Base-by-base conservation (phyloP, 2,113 vertebrate genomes). In the Nerophis ophidion region DNA sequence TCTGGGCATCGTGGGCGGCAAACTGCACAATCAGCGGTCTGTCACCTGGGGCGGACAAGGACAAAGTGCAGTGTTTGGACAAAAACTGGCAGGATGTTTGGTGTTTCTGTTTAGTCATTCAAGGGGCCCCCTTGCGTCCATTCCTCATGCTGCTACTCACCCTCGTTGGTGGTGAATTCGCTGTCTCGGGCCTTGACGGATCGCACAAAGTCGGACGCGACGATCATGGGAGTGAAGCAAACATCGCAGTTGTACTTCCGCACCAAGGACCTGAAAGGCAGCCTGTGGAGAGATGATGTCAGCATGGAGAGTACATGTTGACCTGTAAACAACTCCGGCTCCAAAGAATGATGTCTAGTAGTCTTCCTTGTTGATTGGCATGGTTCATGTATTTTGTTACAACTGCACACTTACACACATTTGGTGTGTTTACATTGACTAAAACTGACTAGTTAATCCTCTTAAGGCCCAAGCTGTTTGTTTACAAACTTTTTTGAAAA, bases 201-300 rank as follows among this genome's bases (percentile, higher is more conserved):
- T 71, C 88, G 87, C 82, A 97, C 86, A 85, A 98, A 99, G 84
- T 98, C 95, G 53, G 92, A 86, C 7, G 97, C 96, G 65, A 99
- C 89, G 46, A 99, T 98, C 96, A 99, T 99, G 8, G 96, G 97
- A 1, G 94, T 97, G 60, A 97, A 99, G 84, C 97, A 99, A 44
- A 99, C 81, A 70, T 99, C 95, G 14, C 96, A 99, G 68, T 72
- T 61, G 74, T 98, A 99, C 67, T 91, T 97, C 76, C 96, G 91
- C 61, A 99, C 96, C 72, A 99, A 79, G 15, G 92, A 92, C 69
- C 97, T 93, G 84, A 99, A 99, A 49, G 95, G 86, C 87, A 99
- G 76, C 80, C 97, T 99, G 75, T 4, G 1, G 8, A 26, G 19
- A 66, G 40, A 40, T 17, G 4, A 46, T 45, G 26, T 26, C 26